Conservation (phyloP, 2,113 vertebrate species). For the Neogobius melanostomus region DNA sequence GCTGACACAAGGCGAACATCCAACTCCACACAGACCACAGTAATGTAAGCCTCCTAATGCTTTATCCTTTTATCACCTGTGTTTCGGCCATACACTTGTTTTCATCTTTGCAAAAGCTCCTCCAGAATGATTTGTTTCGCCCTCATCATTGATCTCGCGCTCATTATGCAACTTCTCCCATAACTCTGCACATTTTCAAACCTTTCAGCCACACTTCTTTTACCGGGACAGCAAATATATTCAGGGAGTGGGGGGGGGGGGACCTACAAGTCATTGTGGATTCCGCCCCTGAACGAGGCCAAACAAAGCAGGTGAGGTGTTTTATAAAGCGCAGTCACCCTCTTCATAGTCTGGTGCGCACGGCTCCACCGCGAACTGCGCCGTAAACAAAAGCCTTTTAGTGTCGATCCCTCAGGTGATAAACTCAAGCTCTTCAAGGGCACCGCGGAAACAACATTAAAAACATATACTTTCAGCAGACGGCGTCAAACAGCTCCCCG, state of each 20-base stretch:
- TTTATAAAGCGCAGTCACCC: background rate
- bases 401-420: background rate
- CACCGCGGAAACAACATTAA: background rate
- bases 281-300: slow-evolving; percentile 2
- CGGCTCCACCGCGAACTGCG: background rate
- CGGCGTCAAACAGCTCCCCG: background rate
- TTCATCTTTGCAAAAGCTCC: background rate
- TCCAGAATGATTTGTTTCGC: background rate
- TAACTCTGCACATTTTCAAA: background rate
- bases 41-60: background rate
- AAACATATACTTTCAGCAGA: slow-evolving; percentile 2
- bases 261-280: background rate
- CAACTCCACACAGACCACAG: too few relatives aligned
- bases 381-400: slow-evolving; percentile 6
- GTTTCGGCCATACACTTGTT: background rate
- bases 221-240: slow-evolving; percentile 1
- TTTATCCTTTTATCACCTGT: background rate
- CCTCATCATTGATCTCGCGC: background rate
- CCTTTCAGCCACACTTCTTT: background rate
- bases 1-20: too few relatives aligned
- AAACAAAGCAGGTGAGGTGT: background rate
- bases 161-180: background rate
- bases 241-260: background rate
- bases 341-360: background rate
- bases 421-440: background rate